phyloP scores from a whole-genome alignment of 2,888 invertebrate genomes.

The Calliopum simillimum region DNA sequence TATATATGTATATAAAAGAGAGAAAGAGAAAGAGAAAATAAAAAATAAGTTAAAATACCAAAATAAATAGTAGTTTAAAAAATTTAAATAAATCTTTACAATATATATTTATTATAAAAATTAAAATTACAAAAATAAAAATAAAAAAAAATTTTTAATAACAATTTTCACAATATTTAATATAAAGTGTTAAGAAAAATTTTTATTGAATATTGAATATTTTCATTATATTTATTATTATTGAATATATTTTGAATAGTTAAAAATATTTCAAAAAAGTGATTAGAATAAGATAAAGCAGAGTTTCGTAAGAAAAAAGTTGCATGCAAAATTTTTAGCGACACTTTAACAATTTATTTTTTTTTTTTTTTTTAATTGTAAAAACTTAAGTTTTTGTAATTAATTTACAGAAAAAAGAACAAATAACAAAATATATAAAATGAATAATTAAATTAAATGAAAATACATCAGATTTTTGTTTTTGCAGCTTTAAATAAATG shows the following conservation, averaged over 20 bases:
- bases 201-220: background rate
- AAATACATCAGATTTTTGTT: too few species aligned
- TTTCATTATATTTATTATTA: background rate
- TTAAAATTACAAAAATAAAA: background rate
- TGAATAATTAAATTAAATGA: background rate
- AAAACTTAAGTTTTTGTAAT: background rate
- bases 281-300: too few species aligned
- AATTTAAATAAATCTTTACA: background rate
- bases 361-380: background rate
- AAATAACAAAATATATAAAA: background rate
- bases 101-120: background rate
- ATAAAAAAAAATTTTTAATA: background rate
- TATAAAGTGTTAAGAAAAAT: constrained; percentile 1
- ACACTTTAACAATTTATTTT: constrained; percentile 8
- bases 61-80: constrained; percentile 12
- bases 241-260: constrained; percentile 3
- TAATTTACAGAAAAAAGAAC: constrained; percentile 44
- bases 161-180: constrained; percentile 1
- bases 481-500: too few species aligned
- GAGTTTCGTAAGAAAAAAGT: background rate
- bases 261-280: too few species aligned
- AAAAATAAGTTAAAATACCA: constrained; percentile 19
- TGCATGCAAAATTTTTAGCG: constrained; percentile 20
- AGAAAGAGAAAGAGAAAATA: constrained; percentile 23
- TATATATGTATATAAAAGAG: constrained; percentile 9